Evolutionary conservation across 2,888 invertebrate species (phyloP).

Genomic region (Diogma glabrata): DNA sequence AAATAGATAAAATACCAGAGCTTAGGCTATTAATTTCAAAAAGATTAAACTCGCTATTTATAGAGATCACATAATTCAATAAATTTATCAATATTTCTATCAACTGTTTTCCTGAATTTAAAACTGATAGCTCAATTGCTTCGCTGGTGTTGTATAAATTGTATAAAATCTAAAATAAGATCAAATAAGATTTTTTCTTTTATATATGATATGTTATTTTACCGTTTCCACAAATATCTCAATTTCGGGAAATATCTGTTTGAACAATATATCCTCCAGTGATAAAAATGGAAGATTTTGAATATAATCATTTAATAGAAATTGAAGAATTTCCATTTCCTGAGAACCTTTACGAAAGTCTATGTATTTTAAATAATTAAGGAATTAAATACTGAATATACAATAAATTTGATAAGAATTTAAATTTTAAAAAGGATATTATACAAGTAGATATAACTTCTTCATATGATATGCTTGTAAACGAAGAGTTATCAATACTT

Average conservation of each 20-base stretch:
- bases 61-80: neutral
- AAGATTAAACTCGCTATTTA: neutral
- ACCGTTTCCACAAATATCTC: neutral
- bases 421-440: neutral
- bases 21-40: neutral
- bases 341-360: neutral
- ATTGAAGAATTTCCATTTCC: neutral
- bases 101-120: neutral
- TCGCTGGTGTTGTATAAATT: slow-evolving; percentile 3
- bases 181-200: no score
- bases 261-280: neutral
- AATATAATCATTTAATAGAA: neutral
- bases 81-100: neutral
- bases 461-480: neutral
- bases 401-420: neutral
- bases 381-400: neutral
- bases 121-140: neutral
- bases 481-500: neutral
- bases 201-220: neutral
- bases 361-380: neutral
- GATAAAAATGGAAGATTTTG: neutral
- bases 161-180: neutral
- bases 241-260: slow-evolving; percentile 2
- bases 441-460: neutral
- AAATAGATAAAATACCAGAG: neutral